Percentiles rank a stretch among this genome's conserved stretches.
These are phyloP conservation scores for Acromyrmex heyeri DNA, from an alignment of 1,140 invertebrate genomes.

Conservation along the genomic window DNA sequence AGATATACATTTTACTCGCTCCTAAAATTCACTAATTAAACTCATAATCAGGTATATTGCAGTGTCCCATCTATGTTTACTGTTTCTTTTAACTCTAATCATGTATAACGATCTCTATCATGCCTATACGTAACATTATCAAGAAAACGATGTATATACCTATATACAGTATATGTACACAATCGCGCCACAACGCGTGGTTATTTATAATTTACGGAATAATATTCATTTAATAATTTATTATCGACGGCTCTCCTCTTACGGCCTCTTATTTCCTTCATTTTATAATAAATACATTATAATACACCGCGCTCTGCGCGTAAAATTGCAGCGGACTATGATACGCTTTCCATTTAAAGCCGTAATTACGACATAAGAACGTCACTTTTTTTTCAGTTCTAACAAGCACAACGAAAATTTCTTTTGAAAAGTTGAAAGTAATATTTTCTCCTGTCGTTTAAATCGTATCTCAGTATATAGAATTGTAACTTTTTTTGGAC, in stretches of 20 bases:
- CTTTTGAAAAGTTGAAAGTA: background rate
- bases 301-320: conserved; percentile 74
- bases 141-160: conserved; percentile 72
- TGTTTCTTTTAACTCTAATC: conserved; percentile 77
- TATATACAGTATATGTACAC: conserved; percentile 80
- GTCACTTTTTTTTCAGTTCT: conserved; percentile 12
- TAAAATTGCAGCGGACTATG: conserved; percentile 34
- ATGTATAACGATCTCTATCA: conserved; percentile 77
- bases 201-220: conserved; percentile 81
- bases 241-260: conserved; percentile 72
- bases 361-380: conserved; percentile 20
- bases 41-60: conserved; percentile 86
- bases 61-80: conserved; percentile 85
- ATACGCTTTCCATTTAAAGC: conserved; percentile 21
- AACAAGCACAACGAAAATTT: conserved; percentile 36
- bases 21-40: conserved; percentile 84
- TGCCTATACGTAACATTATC: conserved; percentile 77
- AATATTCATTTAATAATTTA: conserved; percentile 84
- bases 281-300: conserved; percentile 85
- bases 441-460: background rate
- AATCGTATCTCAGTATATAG: background rate
- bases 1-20: conserved; percentile 82
- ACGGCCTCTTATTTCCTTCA: conserved; percentile 13
- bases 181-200: conserved; percentile 56
- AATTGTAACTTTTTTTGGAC: conserved; percentile 11